Evolutionary conservation across 2,888 invertebrate species (phyloP), one percentile per base, ranked within the genome.

Genomic region (Tachina fera): DNA sequence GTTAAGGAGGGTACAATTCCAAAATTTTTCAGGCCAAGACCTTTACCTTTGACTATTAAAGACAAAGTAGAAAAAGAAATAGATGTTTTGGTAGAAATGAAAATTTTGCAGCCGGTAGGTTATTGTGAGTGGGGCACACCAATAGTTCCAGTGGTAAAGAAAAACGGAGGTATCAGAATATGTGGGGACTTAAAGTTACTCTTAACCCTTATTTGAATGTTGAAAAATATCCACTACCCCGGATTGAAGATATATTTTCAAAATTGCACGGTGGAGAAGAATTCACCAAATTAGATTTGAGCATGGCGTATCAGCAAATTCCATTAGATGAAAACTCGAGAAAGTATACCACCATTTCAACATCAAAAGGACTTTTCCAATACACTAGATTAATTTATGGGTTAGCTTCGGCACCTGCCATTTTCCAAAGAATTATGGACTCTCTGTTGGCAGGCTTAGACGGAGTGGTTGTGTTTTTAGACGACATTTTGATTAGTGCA

Each of bases 391-490:
- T 91, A 41, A 89, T 91, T 13, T 91, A 89, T 87, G 91, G 91
- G 1, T 89, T 90, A 60, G 90, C 91, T 49, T 90, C 91, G 31
- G 91, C 91, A 4, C 89, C 90, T 22, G 89, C 90, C n/a, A 91
- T 91, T 87, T 92, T 91, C 87, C 90, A 91, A 76, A 86, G 87
- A 84, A 86, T 88, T 11, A 87, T 31, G 31, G 31, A 31, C 31
- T 31, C 31, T 31, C 31, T 31, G 31, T 31, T 31, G 4, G 47
- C 47, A 13, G 47, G 47, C 4, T 49, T 49, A 49, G 47, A 49
- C 1, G 47, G 14, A 49, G 47, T 49, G 14, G 47, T 49, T 11
- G 47, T n/a, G 47, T 49, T 49, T 49, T 14, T n/a, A 49, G 47
- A 49, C 47, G 47, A 49, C 47, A 49, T 49, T 49, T 1, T 49